Percentiles rank a stretch among this genome's conserved stretches.
phyloP scores from a whole-genome alignment of 2,113 vertebrate species.

The Hystrix brachyura region DNA sequence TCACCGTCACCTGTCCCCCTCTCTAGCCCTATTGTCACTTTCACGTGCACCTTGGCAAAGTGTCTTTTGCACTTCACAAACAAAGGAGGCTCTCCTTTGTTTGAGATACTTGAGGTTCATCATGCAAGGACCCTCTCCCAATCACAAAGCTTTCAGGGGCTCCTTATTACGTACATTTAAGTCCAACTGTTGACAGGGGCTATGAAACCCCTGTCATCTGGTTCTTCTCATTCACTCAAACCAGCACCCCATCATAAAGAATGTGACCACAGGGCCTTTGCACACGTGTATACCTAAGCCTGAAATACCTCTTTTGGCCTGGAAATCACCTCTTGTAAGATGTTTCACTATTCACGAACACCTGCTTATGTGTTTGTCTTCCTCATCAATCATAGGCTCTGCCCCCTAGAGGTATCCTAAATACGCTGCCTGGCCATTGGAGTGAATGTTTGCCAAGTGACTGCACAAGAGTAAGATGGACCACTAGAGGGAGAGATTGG shows the following conservation, averaged over 20 bases:
- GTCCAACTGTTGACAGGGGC: not conserved
- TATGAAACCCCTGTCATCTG: not conserved
- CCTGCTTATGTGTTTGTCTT: not conserved
- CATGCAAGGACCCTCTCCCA: not conserved
- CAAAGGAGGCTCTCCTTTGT: not conserved
- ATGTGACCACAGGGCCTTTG: not conserved
- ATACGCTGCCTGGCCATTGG: not conserved
- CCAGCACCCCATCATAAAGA: not conserved
- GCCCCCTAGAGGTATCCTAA: not conserved
- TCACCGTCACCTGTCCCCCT: not conserved
- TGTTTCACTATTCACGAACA: not conserved
- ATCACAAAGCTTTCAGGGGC: not conserved
- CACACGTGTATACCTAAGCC: not conserved
- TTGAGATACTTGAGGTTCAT: not conserved
- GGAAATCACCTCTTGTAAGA: slow-evolving; percentile 1
- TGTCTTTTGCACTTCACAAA: not conserved
- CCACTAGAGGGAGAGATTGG: not conserved
- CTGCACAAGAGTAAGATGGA: not conserved
- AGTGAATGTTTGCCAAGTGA: not conserved
- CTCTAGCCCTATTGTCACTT: not conserved
- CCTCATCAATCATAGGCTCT: not conserved
- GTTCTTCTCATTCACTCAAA: not conserved
- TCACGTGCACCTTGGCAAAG: not conserved
- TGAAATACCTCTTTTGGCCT: not conserved
- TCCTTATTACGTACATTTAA: not conserved